These are phyloP conservation scores for Psephotus haematonotus DNA, from an alignment of 2,113 vertebrate genomes.

Conservation along the genomic window DNA sequence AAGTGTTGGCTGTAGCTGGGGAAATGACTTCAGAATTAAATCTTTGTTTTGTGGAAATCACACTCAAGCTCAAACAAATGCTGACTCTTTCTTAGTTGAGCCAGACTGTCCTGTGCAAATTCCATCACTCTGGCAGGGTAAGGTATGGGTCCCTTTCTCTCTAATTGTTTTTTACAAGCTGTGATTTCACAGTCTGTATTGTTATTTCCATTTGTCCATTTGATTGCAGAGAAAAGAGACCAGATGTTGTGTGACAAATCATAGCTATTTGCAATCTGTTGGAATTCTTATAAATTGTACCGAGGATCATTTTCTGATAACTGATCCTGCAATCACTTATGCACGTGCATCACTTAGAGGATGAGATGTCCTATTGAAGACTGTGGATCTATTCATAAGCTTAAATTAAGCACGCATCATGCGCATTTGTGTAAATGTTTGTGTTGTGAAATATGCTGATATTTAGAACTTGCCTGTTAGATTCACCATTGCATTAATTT, in stretches of 20 bases:
- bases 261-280: slow-evolving; percentile 68
- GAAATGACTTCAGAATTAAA: neutral
- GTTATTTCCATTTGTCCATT: slow-evolving; percentile 66
- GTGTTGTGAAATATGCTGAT: neutral
- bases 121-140: slow-evolving; percentile 31
- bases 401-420: neutral
- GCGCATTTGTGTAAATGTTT: neutral
- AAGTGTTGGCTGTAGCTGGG: neutral
- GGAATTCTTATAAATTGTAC: slow-evolving; percentile 50
- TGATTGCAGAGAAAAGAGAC: slow-evolving; percentile 45
- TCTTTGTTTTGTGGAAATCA: neutral
- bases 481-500: neutral
- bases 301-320: slow-evolving; percentile 47
- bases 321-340: slow-evolving; percentile 48
- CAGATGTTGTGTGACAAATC: slow-evolving; percentile 70
- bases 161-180: slow-evolving; percentile 48
- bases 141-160: slow-evolving; percentile 36
- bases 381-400: neutral
- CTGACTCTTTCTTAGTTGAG: neutral
- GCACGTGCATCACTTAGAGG: slow-evolving; percentile 46
- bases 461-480: neutral
- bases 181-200: slow-evolving; percentile 46
- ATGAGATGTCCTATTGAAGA: neutral
- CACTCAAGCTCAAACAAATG: neutral
- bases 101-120: neutral